Base-by-base conservation (phyloP, 1,140 invertebrate genomes). In the Cotesia glomerata region DNA sequence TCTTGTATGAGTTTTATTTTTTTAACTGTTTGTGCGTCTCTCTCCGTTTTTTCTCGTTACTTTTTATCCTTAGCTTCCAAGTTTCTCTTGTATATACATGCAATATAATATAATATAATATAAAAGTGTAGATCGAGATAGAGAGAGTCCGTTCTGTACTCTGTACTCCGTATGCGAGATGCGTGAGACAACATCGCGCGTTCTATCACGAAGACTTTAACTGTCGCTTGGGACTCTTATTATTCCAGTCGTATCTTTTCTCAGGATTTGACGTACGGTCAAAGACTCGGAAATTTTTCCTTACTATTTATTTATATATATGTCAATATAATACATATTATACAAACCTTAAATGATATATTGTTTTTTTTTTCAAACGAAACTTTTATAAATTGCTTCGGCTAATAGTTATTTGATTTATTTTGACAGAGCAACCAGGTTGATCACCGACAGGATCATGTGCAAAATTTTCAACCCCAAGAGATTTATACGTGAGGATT, bases 401-500 rank as follows among this genome's bases (percentile, higher is more conserved):
- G 35, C 18, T 26, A 51, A 34, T 54, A 52, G 4, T 14, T 51
- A 14, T 8, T 71, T 32, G 56, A 16, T 69, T 13, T 32, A 71
- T 65, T 18, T 71, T 73, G 58, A 3, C 64, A 86, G 85, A 81
- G 78, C 69, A 77, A 69, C 78, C 80, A 80, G 58, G 77, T 79
- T 74, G 85, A 85, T 69, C 71, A 66, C 66, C 79, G 81, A 72
- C 79, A 80, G 67, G 85, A 86, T 70, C 79, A 84, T 76, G 59
- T 77, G 54, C 81, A 80, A 64, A 80, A 74, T 32, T 82, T 80
- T 68, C 83, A 81, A 56, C 18, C 76, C 5, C 78, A 81, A 52
- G 84, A 86, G 72, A 77, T 72, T 68, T 81, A 82, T 64, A 80
- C 81, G 84, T 86, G 78, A 85, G 80, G 5, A 35, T 45, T 58